Conservation (phyloP, 1,140 invertebrate genomes). For the Temnothorax curvispinosus region DNA sequence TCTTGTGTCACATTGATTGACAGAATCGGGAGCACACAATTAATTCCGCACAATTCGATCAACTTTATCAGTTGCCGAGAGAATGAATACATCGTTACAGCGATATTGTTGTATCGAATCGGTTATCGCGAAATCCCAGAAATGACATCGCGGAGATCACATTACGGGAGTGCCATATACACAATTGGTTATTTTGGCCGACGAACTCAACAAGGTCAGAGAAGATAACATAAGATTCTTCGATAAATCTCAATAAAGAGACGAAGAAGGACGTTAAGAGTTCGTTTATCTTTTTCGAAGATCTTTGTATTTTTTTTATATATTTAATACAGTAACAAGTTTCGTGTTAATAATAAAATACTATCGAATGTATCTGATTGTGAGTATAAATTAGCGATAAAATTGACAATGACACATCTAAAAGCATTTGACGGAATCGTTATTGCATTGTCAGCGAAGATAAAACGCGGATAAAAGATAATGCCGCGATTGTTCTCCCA, state of each 20-base stretch:
- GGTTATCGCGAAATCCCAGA: neutral
- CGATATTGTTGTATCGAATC: neutral
- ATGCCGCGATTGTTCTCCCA: neutral
- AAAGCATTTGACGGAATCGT: constrained; percentile 13
- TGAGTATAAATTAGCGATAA: constrained; percentile 23
- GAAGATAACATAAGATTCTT: neutral
- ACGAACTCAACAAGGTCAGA: neutral
- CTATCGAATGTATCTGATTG: neutral
- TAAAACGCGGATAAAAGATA: neutral
- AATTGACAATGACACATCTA: constrained; percentile 12
- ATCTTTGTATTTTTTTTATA: neutral
- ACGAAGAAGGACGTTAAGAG: neutral
- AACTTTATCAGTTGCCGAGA: constrained; percentile 14
- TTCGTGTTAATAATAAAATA: neutral
- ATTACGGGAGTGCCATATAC: neutral
- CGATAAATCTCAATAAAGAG: constrained; percentile 5
- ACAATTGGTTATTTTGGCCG: neutral
- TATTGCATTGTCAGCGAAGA: constrained; percentile 30
- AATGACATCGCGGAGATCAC: neutral
- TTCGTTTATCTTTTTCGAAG: neutral
- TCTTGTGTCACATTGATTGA: neutral
- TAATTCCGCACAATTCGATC: constrained; percentile 34
- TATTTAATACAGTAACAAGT: neutral
- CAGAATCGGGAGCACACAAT: neutral
- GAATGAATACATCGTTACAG: neutral